phyloP scores from a whole-genome alignment of 2,888 invertebrate species.

The Agrilus cyanescens region DNA sequence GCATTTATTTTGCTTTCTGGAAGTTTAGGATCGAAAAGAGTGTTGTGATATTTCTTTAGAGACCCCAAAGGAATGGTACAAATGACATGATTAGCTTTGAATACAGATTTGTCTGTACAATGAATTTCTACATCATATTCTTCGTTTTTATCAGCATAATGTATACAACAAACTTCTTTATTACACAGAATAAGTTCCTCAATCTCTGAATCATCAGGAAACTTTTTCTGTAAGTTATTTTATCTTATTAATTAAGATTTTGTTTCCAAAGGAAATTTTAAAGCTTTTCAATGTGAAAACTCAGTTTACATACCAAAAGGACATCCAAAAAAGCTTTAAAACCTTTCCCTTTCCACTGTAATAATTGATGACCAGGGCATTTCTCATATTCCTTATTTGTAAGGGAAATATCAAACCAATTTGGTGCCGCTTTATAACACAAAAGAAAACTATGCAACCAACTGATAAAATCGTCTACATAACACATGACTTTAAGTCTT shows the following conservation, averaged over 20 bases:
- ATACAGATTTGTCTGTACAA: conserved; percentile 41
- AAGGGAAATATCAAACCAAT: conserved; percentile 57
- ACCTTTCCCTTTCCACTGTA: conserved; percentile 66
- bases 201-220: conserved; percentile 23
- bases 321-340: conserved; percentile 55
- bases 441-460: conserved; percentile 29
- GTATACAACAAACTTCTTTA: conserved; percentile 28
- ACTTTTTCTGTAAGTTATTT: conserved; percentile 23
- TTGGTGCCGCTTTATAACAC: conserved; percentile 45
- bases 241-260: background rate
- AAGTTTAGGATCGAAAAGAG: conserved; percentile 44
- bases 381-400: conserved; percentile 44
- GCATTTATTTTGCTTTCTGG: conserved; percentile 41
- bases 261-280: background rate
- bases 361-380: conserved; percentile 56
- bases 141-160: conserved; percentile 19
- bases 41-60: conserved; percentile 43
- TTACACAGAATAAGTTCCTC: conserved; percentile 28
- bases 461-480: background rate
- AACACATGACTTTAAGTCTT: no score
- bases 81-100: conserved; percentile 50
- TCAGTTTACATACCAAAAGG: conserved; percentile 43
- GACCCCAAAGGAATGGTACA: conserved; percentile 60
- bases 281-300: background rate
- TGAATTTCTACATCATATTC: conserved; percentile 31